These are phyloP conservation scores for Lottia scabra DNA, from an alignment of 2,888 invertebrate species.

Conservation along the genomic window DNA sequence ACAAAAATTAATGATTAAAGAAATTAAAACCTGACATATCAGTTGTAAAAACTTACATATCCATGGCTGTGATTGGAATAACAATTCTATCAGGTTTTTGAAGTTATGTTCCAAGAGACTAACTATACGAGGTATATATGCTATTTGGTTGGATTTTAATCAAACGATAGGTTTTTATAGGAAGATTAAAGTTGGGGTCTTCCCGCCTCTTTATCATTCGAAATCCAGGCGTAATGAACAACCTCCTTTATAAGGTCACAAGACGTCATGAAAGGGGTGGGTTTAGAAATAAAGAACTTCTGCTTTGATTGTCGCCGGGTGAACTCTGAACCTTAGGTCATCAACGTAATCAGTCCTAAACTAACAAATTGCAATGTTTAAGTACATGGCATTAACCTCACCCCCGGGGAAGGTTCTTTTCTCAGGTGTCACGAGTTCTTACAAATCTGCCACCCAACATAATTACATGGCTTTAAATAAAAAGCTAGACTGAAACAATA, in stretches of 20 bases:
- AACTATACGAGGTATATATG: too few relatives aligned
- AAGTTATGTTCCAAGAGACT: too few relatives aligned
- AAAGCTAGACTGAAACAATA: too few relatives aligned
- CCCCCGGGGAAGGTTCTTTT: background rate
- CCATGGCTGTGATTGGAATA: too few relatives aligned
- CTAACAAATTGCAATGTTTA: conserved; percentile 6
- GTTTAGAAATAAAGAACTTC: background rate
- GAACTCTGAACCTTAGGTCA: conserved; percentile 1
- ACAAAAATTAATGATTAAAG: too few relatives aligned
- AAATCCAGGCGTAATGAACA: background rate
- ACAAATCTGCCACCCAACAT: too few relatives aligned
- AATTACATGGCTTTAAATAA: too few relatives aligned
- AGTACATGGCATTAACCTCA: background rate
- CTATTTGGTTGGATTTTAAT: background rate
- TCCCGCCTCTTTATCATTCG: background rate
- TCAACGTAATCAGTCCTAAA: background rate
- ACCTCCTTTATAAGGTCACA: conserved; percentile 2
- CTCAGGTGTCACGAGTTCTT: too few relatives aligned
- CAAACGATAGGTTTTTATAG: background rate
- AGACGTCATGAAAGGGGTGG: conserved; percentile 4
- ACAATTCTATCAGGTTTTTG: too few relatives aligned
- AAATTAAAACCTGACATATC: too few relatives aligned
- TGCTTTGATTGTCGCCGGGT: background rate
- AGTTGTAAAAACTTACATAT: too few relatives aligned
- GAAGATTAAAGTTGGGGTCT: background rate